phyloP scores from a whole-genome alignment of 1,140 invertebrate genomes.

The Choristoneura fumiferana region DNA sequence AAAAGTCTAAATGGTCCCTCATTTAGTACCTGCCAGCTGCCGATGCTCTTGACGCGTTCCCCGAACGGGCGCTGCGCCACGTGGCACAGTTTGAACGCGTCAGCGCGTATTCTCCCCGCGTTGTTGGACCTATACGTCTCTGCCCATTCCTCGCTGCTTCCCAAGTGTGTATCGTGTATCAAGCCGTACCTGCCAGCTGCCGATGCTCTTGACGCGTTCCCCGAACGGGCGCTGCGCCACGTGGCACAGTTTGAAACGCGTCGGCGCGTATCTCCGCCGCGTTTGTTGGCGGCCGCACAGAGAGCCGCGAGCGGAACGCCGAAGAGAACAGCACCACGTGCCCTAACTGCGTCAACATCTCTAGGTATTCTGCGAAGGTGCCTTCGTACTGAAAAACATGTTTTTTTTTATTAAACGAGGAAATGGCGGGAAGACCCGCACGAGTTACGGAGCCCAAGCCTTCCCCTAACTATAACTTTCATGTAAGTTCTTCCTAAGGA shows the following conservation, averaged over 20 bases:
- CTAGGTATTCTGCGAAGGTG: constrained; percentile 97
- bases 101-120: constrained; percentile 94
- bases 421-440: too few species aligned
- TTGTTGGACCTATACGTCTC: too few species aligned
- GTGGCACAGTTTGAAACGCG: constrained; percentile 97
- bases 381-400: constrained; percentile 86
- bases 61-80: constrained; percentile 96
- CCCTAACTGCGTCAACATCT: constrained; percentile 98
- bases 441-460: too few species aligned
- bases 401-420: too few species aligned
- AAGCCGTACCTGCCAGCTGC: constrained; percentile 93
- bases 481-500: too few species aligned
- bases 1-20: too few species aligned
- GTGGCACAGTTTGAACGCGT: constrained; percentile 97
- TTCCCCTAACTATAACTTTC: too few species aligned
- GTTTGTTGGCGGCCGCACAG: constrained; percentile 95
- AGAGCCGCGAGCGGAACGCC: constrained; percentile 96
- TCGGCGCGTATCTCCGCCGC: constrained; percentile 95
- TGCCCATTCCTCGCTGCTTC: too few species aligned
- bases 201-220: constrained; percentile 94
- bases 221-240: constrained; percentile 96
- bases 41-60: constrained; percentile 94
- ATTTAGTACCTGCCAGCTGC: constrained; percentile 98
- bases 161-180: too few species aligned
- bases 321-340: constrained; percentile 98